These are phyloP conservation scores for Benthosema pterotum DNA, from an alignment of 2,797 vertebrate species.

Conservation along the genomic window DNA sequence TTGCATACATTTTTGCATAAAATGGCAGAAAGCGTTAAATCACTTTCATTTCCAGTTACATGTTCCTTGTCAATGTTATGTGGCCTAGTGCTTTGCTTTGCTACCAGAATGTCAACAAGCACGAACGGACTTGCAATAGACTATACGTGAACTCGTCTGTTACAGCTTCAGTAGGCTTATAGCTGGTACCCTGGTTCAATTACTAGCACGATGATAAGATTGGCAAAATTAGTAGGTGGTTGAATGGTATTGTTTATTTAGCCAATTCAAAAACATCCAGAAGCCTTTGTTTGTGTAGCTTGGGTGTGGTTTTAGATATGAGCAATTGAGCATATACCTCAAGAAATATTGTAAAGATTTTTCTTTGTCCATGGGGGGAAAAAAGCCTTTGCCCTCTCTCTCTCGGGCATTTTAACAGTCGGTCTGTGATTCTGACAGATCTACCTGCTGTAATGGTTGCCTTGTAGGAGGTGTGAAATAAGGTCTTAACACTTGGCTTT, in stretches of 20 bases:
- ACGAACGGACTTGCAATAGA: too few relatives aligned
- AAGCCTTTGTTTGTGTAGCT: conserved; percentile 24
- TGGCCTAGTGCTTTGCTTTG: not conserved
- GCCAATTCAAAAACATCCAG: conserved; percentile 4
- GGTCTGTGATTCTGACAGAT: conserved; percentile 72
- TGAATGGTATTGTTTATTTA: not conserved
- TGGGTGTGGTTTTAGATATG: conserved; percentile 45
- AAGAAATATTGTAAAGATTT: conserved; percentile 52
- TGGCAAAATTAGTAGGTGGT: too few relatives aligned
- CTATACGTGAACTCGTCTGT: too few relatives aligned
- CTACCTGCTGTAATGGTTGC: conserved; percentile 77
- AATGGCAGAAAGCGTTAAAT: too few relatives aligned
- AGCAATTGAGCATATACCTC: too few relatives aligned
- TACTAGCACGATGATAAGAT: too few relatives aligned
- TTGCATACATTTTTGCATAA: conserved; percentile 42
- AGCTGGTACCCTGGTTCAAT: too few relatives aligned
- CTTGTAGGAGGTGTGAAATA: conserved; percentile 78
- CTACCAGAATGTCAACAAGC: too few relatives aligned
- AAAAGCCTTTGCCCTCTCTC: conserved; percentile 59
- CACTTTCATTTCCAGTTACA: too few relatives aligned
- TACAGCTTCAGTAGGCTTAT: too few relatives aligned
- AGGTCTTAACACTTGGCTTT: conserved; percentile 80
- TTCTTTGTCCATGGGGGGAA: conserved; percentile 47
- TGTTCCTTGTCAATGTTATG: conserved; percentile 6
- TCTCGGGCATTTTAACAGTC: conserved; percentile 69